Evolutionary conservation across 1,140 invertebrate genomes (phyloP).

Genomic region (Cherax destructor): DNA sequence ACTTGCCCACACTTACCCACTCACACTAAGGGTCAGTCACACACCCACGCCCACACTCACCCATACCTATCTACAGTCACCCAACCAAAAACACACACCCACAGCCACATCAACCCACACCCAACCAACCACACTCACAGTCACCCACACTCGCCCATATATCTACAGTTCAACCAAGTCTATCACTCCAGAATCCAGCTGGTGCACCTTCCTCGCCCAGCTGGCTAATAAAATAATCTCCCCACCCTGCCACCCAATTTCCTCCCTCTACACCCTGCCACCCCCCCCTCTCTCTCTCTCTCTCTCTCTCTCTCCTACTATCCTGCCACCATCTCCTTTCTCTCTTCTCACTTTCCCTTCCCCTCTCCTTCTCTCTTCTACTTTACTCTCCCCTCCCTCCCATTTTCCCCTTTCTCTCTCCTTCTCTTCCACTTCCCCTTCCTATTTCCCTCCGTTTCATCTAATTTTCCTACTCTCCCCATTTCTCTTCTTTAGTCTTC

Average conservation of each 20-base stretch:
- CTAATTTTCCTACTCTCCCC: not conserved
- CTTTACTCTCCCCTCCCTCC: not conserved
- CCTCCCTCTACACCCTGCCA: not conserved
- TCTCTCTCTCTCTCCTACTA: not conserved
- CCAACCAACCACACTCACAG: not conserved
- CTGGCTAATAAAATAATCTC: conserved; percentile 19
- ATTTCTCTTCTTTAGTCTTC: not conserved
- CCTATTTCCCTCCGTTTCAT: not conserved
- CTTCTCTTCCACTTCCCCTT: not conserved
- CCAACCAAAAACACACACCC: not conserved
- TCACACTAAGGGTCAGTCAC: not conserved
- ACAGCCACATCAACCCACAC: not conserved
- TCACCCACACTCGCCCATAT: not conserved
- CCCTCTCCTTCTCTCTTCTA: not conserved
- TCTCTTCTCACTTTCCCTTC: not conserved
- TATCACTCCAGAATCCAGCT: not conserved
- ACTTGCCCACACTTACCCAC: not conserved
- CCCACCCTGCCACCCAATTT: not conserved
- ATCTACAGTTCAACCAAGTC: not conserved
- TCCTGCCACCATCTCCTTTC: not conserved
- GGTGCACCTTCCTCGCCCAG: not conserved
- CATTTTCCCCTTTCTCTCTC: not conserved
- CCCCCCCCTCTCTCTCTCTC: not conserved
- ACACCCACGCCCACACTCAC: not conserved
- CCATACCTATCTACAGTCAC: not conserved